phyloP scores from a whole-genome alignment of 2,888 invertebrate genomes.

The Polia nebulosa region DNA sequence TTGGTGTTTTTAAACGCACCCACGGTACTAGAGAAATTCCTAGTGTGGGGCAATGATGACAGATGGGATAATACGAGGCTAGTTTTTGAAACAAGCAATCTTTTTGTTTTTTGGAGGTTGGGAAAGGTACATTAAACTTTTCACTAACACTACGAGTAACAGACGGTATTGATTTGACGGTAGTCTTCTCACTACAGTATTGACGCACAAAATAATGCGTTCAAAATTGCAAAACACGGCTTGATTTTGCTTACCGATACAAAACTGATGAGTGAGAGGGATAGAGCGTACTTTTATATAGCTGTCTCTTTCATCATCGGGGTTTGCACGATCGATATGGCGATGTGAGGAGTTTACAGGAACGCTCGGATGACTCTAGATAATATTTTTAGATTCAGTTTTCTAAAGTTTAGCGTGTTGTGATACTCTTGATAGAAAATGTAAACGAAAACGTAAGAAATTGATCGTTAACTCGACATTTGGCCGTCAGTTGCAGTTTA shows the following conservation, averaged over 20 bases:
- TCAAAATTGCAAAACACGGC: constrained; percentile 24
- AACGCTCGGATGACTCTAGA: constrained; percentile 24
- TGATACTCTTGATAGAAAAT: background rate
- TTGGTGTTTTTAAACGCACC: too few species aligned
- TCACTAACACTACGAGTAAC: too few species aligned
- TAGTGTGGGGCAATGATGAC: too few species aligned
- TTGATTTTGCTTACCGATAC: constrained; percentile 28
- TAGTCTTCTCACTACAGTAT: too few species aligned
- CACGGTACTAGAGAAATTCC: too few species aligned
- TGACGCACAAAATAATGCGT: background rate
- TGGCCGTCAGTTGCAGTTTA: too few species aligned
- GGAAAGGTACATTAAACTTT: too few species aligned
- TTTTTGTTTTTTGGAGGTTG: too few species aligned
- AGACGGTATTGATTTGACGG: too few species aligned
- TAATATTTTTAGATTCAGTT: constrained; percentile 36
- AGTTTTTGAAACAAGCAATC: too few species aligned
- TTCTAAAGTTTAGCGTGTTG: background rate
- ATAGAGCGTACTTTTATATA: background rate
- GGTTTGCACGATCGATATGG: constrained; percentile 20
- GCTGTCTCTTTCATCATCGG: constrained; percentile 34
- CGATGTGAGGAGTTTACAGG: background rate
- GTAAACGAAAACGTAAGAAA: background rate
- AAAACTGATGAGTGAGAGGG: constrained; percentile 17
- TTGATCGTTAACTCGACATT: too few species aligned
- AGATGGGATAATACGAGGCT: too few species aligned